A percentile compares a stretch with the other conserved stretches of the same genome.
Conservation (phyloP, 2,113 vertebrate species). For the Laticauda colubrina region DNA sequence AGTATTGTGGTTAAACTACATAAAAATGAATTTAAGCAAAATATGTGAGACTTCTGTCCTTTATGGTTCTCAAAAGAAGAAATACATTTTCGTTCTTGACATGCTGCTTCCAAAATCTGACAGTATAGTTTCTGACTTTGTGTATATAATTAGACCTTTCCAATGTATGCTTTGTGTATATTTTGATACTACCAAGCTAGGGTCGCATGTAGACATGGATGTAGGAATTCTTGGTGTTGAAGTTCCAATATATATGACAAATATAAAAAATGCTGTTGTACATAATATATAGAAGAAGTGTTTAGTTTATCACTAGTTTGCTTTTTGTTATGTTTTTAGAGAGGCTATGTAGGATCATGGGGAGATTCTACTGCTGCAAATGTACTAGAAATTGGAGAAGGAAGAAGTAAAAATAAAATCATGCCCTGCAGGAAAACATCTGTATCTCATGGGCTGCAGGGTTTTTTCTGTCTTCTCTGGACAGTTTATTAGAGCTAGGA, state of each 20-base stretch:
- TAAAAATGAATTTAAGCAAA: neutral
- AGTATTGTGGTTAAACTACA: neutral
- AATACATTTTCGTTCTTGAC: neutral
- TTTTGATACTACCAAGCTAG: neutral
- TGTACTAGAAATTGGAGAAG: neutral
- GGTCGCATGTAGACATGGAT: neutral
- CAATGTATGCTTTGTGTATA: neutral
- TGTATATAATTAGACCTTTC: neutral
- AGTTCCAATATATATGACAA: neutral
- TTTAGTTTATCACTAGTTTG: neutral
- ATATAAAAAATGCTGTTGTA: neutral
- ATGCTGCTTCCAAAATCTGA: neutral
- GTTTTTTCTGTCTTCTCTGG: neutral
- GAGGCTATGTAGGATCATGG: neutral
- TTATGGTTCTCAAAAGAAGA: neutral
- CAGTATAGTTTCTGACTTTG: neutral
- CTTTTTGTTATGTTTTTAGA: neutral
- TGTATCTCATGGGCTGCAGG: fast-evolving
- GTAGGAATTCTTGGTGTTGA: neutral
- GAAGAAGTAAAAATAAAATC: constrained; percentile 1
- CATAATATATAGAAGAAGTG: neutral
- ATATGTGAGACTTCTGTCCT: neutral
- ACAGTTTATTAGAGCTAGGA: neutral
- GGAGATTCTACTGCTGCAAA: neutral
- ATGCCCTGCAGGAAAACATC: neutral